Evolutionary conservation across 1,140 invertebrate genomes (phyloP).

Genomic region (Drosophila azteca): DNA sequence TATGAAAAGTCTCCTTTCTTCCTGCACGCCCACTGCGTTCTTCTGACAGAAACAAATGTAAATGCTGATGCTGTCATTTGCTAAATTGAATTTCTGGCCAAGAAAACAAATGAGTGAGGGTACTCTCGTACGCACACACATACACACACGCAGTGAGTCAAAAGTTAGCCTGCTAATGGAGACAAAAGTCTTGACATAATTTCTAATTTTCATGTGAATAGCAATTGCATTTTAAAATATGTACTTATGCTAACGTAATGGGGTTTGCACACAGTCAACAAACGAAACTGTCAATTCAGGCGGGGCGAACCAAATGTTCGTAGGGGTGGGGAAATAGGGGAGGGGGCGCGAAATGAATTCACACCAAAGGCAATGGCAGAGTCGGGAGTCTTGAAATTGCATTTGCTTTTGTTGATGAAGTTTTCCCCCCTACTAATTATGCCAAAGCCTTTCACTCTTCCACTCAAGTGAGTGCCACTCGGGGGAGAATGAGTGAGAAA

Average conservation of each 20-base stretch:
- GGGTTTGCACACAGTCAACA: slow-evolving; percentile 38
- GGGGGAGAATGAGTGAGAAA: slow-evolving; percentile 40
- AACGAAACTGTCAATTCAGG: slow-evolving; percentile 38
- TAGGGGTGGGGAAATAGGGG: neutral
- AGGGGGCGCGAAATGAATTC: slow-evolving; percentile 23
- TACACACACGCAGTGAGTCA: neutral
- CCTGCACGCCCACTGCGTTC: neutral
- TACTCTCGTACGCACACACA: slow-evolving; percentile 4
- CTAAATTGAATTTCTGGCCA: slow-evolving; percentile 65
- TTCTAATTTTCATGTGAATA: slow-evolving; percentile 69
- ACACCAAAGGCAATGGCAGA: slow-evolving; percentile 15
- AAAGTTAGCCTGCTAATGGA: slow-evolving; percentile 15
- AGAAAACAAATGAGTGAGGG: slow-evolving; percentile 1
- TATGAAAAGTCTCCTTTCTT: slow-evolving; percentile 22
- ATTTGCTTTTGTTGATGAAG: slow-evolving; percentile 41
- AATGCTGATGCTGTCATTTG: slow-evolving; percentile 70
- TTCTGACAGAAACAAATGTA: slow-evolving; percentile 71
- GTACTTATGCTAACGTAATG: slow-evolving; percentile 44
- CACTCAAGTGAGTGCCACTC: slow-evolving; percentile 3
- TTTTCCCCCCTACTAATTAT: slow-evolving; percentile 33
- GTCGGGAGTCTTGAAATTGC: slow-evolving; percentile 40
- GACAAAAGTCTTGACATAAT: slow-evolving; percentile 60
- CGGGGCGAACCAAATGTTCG: slow-evolving; percentile 4
- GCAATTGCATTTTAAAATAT: slow-evolving; percentile 61
- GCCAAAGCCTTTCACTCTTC: neutral